phyloP scores from a whole-genome alignment of 2,113 vertebrate genomes.

The Siphamia tubifer region DNA sequence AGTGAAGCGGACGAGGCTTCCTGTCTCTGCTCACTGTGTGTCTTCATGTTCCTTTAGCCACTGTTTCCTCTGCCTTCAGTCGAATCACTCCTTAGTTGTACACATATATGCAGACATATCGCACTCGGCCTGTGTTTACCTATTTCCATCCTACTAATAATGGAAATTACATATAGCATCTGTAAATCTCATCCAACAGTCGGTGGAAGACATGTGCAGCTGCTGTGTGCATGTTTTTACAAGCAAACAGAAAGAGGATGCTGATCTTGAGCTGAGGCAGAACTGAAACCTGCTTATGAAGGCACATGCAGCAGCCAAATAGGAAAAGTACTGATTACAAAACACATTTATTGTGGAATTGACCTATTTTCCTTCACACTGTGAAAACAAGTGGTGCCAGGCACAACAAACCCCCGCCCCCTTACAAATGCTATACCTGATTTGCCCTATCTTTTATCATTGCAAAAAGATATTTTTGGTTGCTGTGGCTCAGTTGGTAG shows the following conservation, averaged over 20 bases:
- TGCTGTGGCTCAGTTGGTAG: no score
- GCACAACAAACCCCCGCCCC: no score
- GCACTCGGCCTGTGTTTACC: no score
- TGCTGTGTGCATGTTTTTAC: no score
- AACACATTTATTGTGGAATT: neutral
- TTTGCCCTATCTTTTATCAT: no score
- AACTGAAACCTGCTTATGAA: neutral
- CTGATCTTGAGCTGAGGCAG: neutral
- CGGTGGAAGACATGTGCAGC: no score
- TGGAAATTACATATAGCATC: no score
- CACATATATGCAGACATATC: neutral
- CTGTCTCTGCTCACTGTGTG: constrained; percentile 56
- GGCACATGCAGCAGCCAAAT: neutral
- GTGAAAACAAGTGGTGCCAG: neutral
- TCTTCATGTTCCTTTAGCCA: constrained; percentile 58
- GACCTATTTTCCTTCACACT: neutral
- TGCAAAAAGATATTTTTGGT: no score
- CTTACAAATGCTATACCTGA: no score
- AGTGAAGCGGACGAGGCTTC: constrained; percentile 75
- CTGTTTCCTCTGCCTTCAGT: constrained; percentile 62
- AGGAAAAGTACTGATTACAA: neutral
- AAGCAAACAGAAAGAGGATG: neutral
- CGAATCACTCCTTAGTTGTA: neutral
- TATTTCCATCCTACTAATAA: no score
- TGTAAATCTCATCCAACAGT: no score